Evolutionary conservation across 2,113 vertebrate genomes (phyloP).

Genomic region (Nymphicus hollandicus): DNA sequence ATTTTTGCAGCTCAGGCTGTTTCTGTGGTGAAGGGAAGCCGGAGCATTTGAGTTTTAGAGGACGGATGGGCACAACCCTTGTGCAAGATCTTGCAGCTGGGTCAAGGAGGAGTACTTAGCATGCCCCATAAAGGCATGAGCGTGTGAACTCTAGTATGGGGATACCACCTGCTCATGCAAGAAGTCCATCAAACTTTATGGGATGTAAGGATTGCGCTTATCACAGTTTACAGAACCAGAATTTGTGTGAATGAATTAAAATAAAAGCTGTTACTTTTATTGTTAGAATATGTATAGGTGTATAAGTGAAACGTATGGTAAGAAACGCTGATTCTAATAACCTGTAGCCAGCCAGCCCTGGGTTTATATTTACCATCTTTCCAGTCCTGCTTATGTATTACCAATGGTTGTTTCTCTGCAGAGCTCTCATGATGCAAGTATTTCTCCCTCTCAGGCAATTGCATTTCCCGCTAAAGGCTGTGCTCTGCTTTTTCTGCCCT

Average conservation of each 20-base stretch:
- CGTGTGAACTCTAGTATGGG: fast-evolving
- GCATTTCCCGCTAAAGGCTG: conserved; percentile 40
- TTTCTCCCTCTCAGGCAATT: conserved; percentile 25
- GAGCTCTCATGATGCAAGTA: conserved; percentile 48
- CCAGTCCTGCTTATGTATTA: background rate
- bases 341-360: background rate
- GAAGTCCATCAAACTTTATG: background rate
- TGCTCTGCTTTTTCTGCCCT: conserved; percentile 47
- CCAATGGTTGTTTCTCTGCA: background rate
- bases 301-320: background rate
- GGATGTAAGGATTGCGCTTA: background rate
- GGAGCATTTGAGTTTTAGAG: background rate
- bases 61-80: background rate
- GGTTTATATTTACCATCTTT: background rate
- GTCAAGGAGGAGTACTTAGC: background rate
- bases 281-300: background rate
- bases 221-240: background rate
- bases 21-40: background rate
- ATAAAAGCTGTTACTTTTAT: background rate
- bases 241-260: background rate
- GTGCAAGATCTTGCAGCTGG: background rate
- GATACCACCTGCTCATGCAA: background rate
- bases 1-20: background rate
- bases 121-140: background rate
- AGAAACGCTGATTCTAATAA: background rate